Evolutionary conservation across 1,140 invertebrate species (phyloP).

Genomic region (Spodoptera litura): DNA sequence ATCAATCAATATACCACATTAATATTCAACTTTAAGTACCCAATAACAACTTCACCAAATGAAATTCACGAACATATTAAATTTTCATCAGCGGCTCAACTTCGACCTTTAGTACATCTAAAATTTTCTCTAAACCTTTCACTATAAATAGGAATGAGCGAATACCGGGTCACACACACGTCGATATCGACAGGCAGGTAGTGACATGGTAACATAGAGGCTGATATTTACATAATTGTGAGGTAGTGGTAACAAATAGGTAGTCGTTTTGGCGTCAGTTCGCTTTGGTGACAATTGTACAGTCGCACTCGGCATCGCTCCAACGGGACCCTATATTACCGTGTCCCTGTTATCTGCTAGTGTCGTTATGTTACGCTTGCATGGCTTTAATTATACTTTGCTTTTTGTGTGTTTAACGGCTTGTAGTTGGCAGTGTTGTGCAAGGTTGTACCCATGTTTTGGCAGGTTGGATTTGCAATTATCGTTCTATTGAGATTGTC

Average conservation of each 20-base stretch:
- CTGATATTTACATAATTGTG: slow-evolving; percentile 37
- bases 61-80: slow-evolving; percentile 9
- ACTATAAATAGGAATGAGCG: slow-evolving; percentile 31
- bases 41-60: slow-evolving; percentile 3
- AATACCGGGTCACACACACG: slow-evolving; percentile 26
- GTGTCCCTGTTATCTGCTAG: slow-evolving; percentile 1
- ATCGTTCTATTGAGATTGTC: too few species aligned
- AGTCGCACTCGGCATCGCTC: slow-evolving; percentile 37
- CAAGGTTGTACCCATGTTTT: not conserved
- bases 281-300: slow-evolving; percentile 12
- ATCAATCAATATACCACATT: not conserved
- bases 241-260: slow-evolving; percentile 36
- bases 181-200: slow-evolving; percentile 10
- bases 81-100: slow-evolving; percentile 15
- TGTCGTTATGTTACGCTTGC: slow-evolving; percentile 17
- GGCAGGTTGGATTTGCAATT: not conserved
- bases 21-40: not conserved
- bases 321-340: slow-evolving; percentile 35
- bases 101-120: slow-evolving; percentile 10
- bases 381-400: slow-evolving; percentile 11
- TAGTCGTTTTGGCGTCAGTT: not conserved
- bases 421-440: not conserved
- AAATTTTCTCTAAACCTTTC: slow-evolving; percentile 20
- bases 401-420: not conserved
- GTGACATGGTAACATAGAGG: not conserved